phyloP scores from a whole-genome alignment of 2,113 vertebrate genomes.

The Colossoma macropomum region DNA sequence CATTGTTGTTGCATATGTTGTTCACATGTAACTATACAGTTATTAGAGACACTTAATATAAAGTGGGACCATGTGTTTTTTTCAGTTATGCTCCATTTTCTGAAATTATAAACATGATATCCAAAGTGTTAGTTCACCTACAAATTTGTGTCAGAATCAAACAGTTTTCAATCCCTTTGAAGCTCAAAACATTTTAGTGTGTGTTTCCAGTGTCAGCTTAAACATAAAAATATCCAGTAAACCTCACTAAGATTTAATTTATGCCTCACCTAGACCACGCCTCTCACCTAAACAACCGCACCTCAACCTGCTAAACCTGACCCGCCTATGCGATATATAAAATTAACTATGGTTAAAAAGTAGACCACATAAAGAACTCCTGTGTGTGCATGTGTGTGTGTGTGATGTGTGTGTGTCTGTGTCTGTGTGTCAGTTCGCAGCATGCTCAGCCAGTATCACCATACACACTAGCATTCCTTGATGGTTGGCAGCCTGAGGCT shows the following conservation, averaged over 20 bases:
- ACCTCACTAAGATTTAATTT: neutral
- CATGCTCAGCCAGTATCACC: constrained; percentile 67
- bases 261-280: neutral
- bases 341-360: constrained; percentile 8
- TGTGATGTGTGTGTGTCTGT: neutral
- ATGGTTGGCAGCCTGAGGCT: constrained; percentile 79
- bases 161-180: too few relatives aligned
- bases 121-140: neutral
- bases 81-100: neutral
- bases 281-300: constrained; percentile 1
- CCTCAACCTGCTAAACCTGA: constrained; percentile 5
- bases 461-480: constrained; percentile 80
- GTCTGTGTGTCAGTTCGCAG: constrained; percentile 70
- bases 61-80: neutral
- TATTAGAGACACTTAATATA: too few relatives aligned
- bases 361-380: too few relatives aligned
- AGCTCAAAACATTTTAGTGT: too few relatives aligned
- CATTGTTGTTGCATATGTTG: too few relatives aligned
- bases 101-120: neutral
- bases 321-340: too few relatives aligned
- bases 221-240: neutral
- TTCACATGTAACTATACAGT: too few relatives aligned
- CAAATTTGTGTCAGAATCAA: too few relatives aligned
- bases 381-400: neutral
- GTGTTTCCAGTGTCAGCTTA: neutral